Base-by-base conservation (phyloP, 2,113 vertebrate species). In the Procavia capensis region DNA sequence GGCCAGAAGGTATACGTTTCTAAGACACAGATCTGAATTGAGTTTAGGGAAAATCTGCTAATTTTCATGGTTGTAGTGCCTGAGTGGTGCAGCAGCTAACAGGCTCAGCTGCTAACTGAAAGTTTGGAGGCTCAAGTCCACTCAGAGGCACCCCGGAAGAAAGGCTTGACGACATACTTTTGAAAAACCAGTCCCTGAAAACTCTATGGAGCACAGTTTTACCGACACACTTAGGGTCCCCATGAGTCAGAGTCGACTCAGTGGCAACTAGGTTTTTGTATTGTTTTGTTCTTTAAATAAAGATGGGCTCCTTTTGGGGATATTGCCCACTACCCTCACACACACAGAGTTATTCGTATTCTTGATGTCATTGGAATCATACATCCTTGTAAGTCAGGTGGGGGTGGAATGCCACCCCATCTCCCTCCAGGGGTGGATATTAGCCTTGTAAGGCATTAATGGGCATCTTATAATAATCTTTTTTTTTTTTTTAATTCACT, bases 31-130 rank as follows among this genome's bases (percentile, higher is more conserved):
- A 90, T 87, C 57, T 79, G 81, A 50, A 54, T 68, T 83, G 22
- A 2, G 59, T 88, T 95, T 90, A 90, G 68, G 61, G 74, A 86
- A 88, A 86, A 14, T 10, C 57, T 91, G 88, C 43, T 88, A 64
- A 78, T 36, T 83, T 27, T 54, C 29, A 43, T 41, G 59, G 16
- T 39, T 39, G 36, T 19, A 72, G 22, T 20, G 8, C 17, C n/a
- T 72, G 70, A 36, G 36, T 72, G 70, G 20, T 36, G 70, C 70
- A 72, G 4, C n/a, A 39, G n/a, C 39, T 39, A 72, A 72, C 20
- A 72, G 19, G n/a, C n/a, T 72, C n/a, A 14, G n/a, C n/a, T 22
- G 20, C 19, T 9, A 39, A 39, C 36, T 72, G 70, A 72, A 72
- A 39, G 70, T 19, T 6, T 36, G 34, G 20, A 16, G 6, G 66